These are phyloP conservation scores for Habrosyne pyritoides DNA, from an alignment of 2,888 invertebrate species.

Conservation along the genomic window DNA sequence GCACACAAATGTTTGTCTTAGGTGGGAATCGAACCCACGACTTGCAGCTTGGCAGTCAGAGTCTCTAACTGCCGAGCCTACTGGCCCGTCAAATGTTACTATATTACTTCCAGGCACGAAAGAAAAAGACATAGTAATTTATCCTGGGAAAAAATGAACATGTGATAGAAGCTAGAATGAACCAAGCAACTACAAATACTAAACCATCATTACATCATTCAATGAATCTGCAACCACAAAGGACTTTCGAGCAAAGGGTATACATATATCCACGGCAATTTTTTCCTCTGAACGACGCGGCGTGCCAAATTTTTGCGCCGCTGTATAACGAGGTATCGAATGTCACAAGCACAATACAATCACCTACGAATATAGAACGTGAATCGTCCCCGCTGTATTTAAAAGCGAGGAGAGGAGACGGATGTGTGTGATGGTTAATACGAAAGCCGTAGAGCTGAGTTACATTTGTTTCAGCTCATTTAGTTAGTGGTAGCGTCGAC, in stretches of 20 bases:
- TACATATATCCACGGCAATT: background rate
- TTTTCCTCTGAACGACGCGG: background rate
- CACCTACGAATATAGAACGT: conserved; percentile 44
- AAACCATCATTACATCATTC: background rate
- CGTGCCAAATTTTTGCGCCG: conserved; percentile 5
- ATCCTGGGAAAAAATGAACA: no score
- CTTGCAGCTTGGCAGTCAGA: no score
- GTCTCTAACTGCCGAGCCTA: no score
- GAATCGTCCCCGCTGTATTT: conserved; percentile 69
- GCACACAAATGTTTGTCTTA: no score
- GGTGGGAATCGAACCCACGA: no score
- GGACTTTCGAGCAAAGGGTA: background rate
- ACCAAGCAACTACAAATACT: no score
- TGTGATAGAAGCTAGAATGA: no score
- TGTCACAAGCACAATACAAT: conserved; percentile 27
- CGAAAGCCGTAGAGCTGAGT: conserved; percentile 33
- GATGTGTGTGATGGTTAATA: conserved; percentile 53
- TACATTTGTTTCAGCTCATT: background rate
- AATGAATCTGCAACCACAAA: background rate
- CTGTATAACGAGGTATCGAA: conserved; percentile 8
- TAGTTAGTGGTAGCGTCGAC: background rate
- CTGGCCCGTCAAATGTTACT: no score
- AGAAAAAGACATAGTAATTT: no score
- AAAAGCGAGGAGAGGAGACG: conserved; percentile 67
- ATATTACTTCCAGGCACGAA: no score